phyloP scores from a whole-genome alignment of 1,140 invertebrate genomes.

The Trichonephila clavipes region DNA sequence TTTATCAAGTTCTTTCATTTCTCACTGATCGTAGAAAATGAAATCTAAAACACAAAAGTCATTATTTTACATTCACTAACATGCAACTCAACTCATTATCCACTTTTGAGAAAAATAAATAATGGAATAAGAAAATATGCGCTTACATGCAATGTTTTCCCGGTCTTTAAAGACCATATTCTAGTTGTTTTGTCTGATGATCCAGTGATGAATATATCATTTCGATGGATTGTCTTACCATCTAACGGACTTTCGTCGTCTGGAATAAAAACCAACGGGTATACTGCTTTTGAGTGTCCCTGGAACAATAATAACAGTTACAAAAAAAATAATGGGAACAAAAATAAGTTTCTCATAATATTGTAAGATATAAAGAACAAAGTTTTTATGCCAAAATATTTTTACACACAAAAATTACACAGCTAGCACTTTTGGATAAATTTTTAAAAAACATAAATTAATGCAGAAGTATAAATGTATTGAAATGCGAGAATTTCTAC shows the following conservation, averaged over 20 bases:
- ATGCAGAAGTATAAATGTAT: too few relatives aligned
- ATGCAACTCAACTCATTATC: too few relatives aligned
- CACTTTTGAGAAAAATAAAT: too few relatives aligned
- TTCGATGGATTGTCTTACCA: constrained; percentile 77
- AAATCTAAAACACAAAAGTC: too few relatives aligned
- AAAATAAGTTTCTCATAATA: neutral
- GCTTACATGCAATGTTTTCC: constrained; percentile 81
- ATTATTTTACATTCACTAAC: too few relatives aligned
- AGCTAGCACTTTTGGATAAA: neutral
- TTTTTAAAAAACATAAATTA: too few relatives aligned
- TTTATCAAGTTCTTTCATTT: too few relatives aligned
- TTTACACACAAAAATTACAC: too few relatives aligned
- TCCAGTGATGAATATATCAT: constrained; percentile 82
- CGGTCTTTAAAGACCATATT: constrained; percentile 83
- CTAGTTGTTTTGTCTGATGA: constrained; percentile 82
- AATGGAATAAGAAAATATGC: neutral
- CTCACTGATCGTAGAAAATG: too few relatives aligned
- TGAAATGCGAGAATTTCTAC: too few relatives aligned
- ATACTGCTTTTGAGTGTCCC: constrained; percentile 83
- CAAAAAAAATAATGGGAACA: neutral
- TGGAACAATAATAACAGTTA: constrained; percentile 78
- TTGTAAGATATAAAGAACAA: too few relatives aligned
- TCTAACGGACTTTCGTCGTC: constrained; percentile 80
- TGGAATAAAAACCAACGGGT: constrained; percentile 83
- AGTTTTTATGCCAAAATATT: too few relatives aligned